Base-by-base conservation (phyloP, 2,797 vertebrate species). In the Morelia viridis region DNA sequence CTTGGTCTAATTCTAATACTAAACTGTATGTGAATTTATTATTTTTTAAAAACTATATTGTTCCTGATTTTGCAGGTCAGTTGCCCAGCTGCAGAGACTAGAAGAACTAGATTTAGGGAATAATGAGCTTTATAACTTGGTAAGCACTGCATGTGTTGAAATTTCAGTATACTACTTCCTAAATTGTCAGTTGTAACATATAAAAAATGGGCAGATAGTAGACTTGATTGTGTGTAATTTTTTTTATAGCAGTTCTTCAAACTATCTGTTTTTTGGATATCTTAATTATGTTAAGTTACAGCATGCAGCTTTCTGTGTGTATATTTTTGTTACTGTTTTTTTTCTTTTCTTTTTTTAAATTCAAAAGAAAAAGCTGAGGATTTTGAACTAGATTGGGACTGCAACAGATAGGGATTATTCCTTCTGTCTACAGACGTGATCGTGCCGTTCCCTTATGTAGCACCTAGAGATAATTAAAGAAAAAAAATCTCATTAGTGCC, bases 51-150 rank as follows among this genome's bases (percentile, higher is more conserved):
- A 62, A 85, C 64, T 56, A 65, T 12, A 17, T 46, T 88, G 15
- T 85, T 92, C 31, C 13, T 94, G 84, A 89, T 93, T 94, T 93
- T 91, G 92, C 96, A 99, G 99, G 96, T 99, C 99, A 91, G 97
- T 99, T 93, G 98, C 98, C 90, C 98, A 98, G 93, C 98, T 99
- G 57, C 98, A 98, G 88, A 98, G 98, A 97, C 98, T 99, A 95
- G 98, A 99, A 98, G 99, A 99, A 97, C 98, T 99, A 90, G 99
- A 99, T 97, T 97, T 99, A 95, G 99, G 99, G 96, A 99, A 98
- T 97, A 99, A 99, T 97, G 99, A 99, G 95, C 98, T 99, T 31
- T 98, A 98, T 97, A 97, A 96, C 95, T 98, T 99, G 99, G 99
- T 99, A 97, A 98, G 92, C 46, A 50, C 35, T 57, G 46, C 17